A percentile compares a stretch with the other conserved stretches of the same genome.
Conservation (phyloP, 30 jellyfish, hydroid and myxozoan species). For the Clytia hemisphaerica region DNA sequence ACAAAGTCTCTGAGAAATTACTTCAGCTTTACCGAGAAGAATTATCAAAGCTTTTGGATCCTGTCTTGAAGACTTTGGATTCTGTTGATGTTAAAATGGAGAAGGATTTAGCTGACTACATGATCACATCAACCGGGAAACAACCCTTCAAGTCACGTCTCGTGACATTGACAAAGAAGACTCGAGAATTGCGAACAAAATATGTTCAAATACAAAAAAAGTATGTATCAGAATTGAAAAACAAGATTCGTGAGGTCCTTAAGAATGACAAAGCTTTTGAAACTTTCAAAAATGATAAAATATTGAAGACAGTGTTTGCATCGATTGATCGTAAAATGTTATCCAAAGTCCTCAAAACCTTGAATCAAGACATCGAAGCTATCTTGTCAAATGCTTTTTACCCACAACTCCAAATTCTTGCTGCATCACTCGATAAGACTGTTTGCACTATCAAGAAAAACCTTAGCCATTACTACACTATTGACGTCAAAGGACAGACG, state of each 20-base stretch:
- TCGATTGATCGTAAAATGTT: too few species aligned
- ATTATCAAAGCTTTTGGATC: too few species aligned
- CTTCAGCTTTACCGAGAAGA: too few species aligned
- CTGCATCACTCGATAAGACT: constrained; percentile 1
- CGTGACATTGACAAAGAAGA: too few species aligned
- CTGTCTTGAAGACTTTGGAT: too few species aligned
- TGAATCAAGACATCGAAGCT: not conserved
- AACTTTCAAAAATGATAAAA: not conserved
- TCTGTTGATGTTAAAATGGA: too few species aligned
- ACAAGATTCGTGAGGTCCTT: not conserved
- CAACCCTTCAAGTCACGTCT: too few species aligned
- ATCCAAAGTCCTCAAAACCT: not conserved
- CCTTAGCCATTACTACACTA: not conserved
- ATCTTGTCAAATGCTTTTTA: not conserved
- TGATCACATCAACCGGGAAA: too few species aligned
- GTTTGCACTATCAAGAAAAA: constrained; percentile 20
- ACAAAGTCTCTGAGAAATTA: too few species aligned
- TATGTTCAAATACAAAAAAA: not conserved
- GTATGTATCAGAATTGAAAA: not conserved
- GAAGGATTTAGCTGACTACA: too few species aligned
- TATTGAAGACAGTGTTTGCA: too few species aligned
- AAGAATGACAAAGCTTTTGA: not conserved
- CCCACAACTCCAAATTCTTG: constrained; percentile 8
- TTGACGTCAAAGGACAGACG: not conserved
- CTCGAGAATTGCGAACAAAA: too few species aligned